A percentile compares a stretch with the other conserved stretches of the same genome.
phyloP scores from a whole-genome alignment of 2,797 vertebrate genomes.

The Knipowitschia caucasica region DNA sequence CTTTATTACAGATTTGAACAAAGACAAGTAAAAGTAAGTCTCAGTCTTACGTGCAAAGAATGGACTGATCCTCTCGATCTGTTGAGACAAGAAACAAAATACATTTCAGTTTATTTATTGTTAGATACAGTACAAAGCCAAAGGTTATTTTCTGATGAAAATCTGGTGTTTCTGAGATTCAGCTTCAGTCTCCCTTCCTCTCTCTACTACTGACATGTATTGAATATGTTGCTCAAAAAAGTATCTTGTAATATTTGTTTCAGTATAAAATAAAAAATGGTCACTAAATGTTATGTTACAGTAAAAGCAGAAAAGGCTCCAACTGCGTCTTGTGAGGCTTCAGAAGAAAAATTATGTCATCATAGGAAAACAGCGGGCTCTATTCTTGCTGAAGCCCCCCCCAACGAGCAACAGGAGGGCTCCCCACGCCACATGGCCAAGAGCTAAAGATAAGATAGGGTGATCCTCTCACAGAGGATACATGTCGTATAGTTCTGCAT shows the following conservation, averaged over 20 bases:
- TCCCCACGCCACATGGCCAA: slow-evolving; percentile 36
- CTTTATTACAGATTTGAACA: background rate
- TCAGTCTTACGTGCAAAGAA: slow-evolving; percentile 97
- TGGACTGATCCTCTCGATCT: slow-evolving; percentile 99
- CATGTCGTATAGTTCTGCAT: background rate
- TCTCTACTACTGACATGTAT: no score
- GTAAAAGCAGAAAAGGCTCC: no score
- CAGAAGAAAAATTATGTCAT: slow-evolving; percentile 25
- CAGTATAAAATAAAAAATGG: no score
- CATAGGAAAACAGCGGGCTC: slow-evolving; percentile 39
- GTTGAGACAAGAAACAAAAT: slow-evolving; percentile 45
- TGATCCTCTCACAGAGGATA: slow-evolving; percentile 9
- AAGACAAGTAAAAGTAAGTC: background rate
- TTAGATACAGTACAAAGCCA: no score
- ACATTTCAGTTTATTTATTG: no score
- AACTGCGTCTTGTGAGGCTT: slow-evolving; percentile 18
- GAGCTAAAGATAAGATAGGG: slow-evolving; percentile 40
- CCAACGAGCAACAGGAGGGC: slow-evolving; percentile 6
- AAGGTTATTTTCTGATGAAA: no score
- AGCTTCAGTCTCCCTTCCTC: no score
- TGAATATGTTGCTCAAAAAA: no score
- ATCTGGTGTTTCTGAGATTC: no score
- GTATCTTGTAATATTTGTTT: no score
- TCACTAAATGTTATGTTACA: no score
- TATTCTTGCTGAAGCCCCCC: slow-evolving; percentile 18